A percentile compares a stretch with the other conserved stretches of the same genome.
phyloP scores from a whole-genome alignment of 2,797 vertebrate species.

The Crocidura indochinensis region DNA sequence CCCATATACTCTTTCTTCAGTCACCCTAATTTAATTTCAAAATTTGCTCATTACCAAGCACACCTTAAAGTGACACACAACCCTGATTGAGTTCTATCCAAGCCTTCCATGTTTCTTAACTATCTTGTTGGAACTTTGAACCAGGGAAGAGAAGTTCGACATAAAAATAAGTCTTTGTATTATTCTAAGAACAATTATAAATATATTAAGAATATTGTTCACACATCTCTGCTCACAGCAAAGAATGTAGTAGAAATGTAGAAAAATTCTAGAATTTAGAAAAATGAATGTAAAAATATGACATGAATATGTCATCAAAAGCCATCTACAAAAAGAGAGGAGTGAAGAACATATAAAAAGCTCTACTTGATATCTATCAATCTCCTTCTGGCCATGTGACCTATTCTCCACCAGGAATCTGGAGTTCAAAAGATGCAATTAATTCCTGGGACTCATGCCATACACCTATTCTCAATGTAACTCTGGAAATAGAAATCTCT shows the following conservation, averaged over 20 bases:
- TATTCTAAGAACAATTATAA: not conserved
- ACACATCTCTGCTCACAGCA: not conserved
- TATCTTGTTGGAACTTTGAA: not conserved
- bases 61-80: fast-evolving
- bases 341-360: not conserved
- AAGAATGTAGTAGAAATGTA: not conserved
- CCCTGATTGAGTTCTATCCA: not conserved
- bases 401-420: not conserved
- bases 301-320: not conserved
- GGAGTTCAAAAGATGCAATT: not conserved
- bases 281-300: not conserved
- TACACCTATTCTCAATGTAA: not conserved
- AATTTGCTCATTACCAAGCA: not conserved
- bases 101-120: not conserved
- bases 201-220: not conserved
- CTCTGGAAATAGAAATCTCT: not conserved
- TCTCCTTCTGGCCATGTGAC: not conserved
- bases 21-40: not conserved
- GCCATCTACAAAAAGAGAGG: not conserved
- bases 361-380: not conserved
- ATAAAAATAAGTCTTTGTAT: not conserved
- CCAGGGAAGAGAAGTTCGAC: not conserved
- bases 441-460: fast-evolving
- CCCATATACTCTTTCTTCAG: no score
- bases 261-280: not conserved